A percentile compares a stretch with the other conserved stretches of the same genome.
Conservation (phyloP, 2,113 vertebrate genomes). For the Callionymus lyra region DNA sequence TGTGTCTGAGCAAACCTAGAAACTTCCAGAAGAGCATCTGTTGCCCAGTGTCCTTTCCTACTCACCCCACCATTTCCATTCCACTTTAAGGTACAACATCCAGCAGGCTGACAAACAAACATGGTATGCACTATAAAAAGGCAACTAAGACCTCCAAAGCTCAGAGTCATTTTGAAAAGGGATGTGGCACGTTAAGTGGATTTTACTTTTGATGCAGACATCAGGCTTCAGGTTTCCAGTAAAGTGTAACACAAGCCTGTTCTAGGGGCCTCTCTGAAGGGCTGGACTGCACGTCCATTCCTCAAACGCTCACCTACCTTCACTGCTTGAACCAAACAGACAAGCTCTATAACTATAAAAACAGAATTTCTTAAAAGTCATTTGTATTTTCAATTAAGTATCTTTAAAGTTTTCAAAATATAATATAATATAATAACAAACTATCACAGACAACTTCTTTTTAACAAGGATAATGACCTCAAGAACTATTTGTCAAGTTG, state of each 20-base stretch:
- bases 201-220: constrained; percentile 69
- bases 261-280: constrained; percentile 34
- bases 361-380: too few relatives aligned
- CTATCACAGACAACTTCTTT: too few relatives aligned
- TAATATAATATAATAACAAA: too few relatives aligned
- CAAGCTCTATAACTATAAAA: background rate
- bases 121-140: constrained; percentile 63
- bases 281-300: constrained; percentile 40
- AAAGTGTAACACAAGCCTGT: constrained; percentile 50
- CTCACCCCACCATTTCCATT: constrained; percentile 9
- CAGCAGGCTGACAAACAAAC: constrained; percentile 50
- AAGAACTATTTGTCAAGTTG: too few relatives aligned
- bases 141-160: constrained; percentile 34
- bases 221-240: constrained; percentile 56
- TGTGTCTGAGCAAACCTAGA: constrained; percentile 41
- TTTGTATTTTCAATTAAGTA: too few relatives aligned
- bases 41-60: constrained; percentile 17
- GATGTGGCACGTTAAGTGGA: constrained; percentile 67
- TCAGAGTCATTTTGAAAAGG: constrained; percentile 49
- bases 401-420: too few relatives aligned
- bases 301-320: constrained; percentile 33
- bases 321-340: background rate
- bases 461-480: too few relatives aligned
- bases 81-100: constrained; percentile 33
- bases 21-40: constrained; percentile 16